Evolutionary conservation across 1,140 invertebrate genomes (phyloP).

Genomic region (Lethocerus indicus): DNA sequence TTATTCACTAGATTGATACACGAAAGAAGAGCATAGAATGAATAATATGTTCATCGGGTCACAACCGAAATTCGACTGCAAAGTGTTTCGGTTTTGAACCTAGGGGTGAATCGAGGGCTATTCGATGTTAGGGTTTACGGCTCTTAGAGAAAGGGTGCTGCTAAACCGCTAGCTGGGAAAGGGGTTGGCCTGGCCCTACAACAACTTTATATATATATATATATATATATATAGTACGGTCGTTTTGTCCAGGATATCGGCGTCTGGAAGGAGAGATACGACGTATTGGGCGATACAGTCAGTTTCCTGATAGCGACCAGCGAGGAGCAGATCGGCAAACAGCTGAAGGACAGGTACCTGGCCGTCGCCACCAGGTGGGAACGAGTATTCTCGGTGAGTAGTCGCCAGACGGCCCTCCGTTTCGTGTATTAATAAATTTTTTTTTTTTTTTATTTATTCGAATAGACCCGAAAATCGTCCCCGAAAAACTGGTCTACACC

Average conservation of each 20-base stretch:
- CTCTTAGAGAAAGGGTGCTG: too few relatives aligned
- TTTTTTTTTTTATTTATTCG: not conserved
- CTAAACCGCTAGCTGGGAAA: too few relatives aligned
- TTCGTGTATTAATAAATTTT: not conserved
- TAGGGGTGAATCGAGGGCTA: too few relatives aligned
- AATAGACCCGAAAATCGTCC: not conserved
- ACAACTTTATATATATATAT: not conserved
- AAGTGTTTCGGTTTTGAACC: too few relatives aligned
- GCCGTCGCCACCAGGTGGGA: conserved; percentile 63
- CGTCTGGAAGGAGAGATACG: conserved; percentile 76
- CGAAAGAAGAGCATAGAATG: too few relatives aligned
- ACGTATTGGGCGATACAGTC: conserved; percentile 63
- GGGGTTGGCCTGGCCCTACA: too few relatives aligned
- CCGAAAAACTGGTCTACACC: too few relatives aligned
- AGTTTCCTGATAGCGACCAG: conserved; percentile 79
- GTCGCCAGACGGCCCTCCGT: too few relatives aligned
- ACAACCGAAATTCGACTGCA: too few relatives aligned
- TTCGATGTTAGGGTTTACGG: too few relatives aligned
- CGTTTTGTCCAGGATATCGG: conserved; percentile 46
- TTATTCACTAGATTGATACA: too few relatives aligned
- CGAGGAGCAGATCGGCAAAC: conserved; percentile 54
- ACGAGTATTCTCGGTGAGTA: conserved; percentile 46
- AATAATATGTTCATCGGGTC: too few relatives aligned
- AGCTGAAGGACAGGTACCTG: conserved; percentile 56
- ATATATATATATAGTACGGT: not conserved